Conservation (phyloP, 2,888 invertebrate species). For the Drosophila ustulata region DNA sequence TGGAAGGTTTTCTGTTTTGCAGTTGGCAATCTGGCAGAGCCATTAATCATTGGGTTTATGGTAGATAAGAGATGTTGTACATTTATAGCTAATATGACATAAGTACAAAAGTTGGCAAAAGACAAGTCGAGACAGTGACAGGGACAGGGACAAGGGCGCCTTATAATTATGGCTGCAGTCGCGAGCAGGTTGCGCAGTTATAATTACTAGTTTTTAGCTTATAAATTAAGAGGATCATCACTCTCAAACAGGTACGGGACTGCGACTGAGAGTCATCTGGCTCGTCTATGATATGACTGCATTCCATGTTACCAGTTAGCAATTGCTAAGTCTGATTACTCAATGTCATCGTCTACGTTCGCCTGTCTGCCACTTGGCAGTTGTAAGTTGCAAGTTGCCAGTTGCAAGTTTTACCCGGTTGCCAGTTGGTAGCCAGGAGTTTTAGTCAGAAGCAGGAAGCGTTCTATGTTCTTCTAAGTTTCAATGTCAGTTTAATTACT, state of each 20-base stretch:
- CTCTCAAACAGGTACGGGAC: conserved; percentile 58
- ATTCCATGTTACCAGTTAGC: conserved; percentile 71
- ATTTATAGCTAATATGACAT: conserved; percentile 78
- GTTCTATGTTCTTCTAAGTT: conserved; percentile 80
- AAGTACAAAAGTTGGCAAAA: conserved; percentile 79
- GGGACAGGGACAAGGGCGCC: conserved; percentile 24
- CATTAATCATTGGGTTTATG: conserved; percentile 73
- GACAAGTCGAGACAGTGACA: conserved; percentile 18
- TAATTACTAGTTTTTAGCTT: conserved; percentile 80
- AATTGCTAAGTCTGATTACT: conserved; percentile 79
- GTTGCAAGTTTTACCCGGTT: conserved; percentile 16
- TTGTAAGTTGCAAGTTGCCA: conserved; percentile 15
- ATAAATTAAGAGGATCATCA: conserved; percentile 81
- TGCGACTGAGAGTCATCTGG: conserved; percentile 5
- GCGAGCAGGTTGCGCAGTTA: conserved; percentile 70
- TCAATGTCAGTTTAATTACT: conserved; percentile 81
- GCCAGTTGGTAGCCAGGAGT: conserved; percentile 55
- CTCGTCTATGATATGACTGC: conserved; percentile 67
- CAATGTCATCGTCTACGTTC: conserved; percentile 76
- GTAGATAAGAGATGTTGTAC: conserved; percentile 67
- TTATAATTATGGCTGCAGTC: conserved; percentile 75
- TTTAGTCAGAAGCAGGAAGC: conserved; percentile 78
- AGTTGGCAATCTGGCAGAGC: conserved; percentile 45
- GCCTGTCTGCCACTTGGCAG: conserved; percentile 52
- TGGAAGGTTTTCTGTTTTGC: conserved; percentile 2